These are phyloP conservation scores for Heliconius hewitsoni DNA, from an alignment of 1,140 invertebrate species.

Conservation along the genomic window DNA sequence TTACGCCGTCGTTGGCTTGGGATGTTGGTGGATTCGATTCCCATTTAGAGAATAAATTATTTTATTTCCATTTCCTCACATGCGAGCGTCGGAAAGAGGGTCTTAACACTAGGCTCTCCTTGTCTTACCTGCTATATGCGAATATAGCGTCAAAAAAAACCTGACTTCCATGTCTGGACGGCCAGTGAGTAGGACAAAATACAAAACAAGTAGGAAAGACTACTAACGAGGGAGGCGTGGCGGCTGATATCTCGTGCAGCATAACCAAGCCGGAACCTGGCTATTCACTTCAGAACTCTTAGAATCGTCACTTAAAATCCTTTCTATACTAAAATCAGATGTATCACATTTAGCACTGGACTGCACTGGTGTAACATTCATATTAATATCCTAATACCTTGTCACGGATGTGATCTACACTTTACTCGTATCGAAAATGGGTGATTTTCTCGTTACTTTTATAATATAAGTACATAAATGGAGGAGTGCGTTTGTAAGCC, in stretches of 20 bases:
- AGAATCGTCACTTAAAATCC: conserved; percentile 74
- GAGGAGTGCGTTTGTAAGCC: conserved; percentile 42
- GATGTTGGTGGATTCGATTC: no score
- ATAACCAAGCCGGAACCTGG: conserved; percentile 83
- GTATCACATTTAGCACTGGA: conserved; percentile 57
- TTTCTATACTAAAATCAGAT: conserved; percentile 81
- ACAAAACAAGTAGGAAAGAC: neutral
- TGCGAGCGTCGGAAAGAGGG: no score
- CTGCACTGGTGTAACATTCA: conserved; percentile 60
- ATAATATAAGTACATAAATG: conserved; percentile 42
- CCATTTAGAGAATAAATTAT: no score
- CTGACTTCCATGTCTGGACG: neutral
- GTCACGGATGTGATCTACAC: conserved; percentile 13
- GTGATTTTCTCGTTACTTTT: conserved; percentile 39
- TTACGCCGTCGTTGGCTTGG: no score
- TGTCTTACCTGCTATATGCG: no score
- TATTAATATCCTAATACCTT: conserved; percentile 33
- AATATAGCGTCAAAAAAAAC: no score
- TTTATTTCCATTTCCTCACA: no score
- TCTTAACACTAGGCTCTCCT: no score
- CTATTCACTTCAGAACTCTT: conserved; percentile 44
- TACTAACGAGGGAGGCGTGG: conserved; percentile 86
- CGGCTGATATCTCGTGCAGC: conserved; percentile 88
- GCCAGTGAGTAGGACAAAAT: neutral
- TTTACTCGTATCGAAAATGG: neutral